A percentile compares a stretch with the other conserved stretches of the same genome.
Conservation (phyloP, 1,140 invertebrate genomes). For the Drosophila mayri region DNA sequence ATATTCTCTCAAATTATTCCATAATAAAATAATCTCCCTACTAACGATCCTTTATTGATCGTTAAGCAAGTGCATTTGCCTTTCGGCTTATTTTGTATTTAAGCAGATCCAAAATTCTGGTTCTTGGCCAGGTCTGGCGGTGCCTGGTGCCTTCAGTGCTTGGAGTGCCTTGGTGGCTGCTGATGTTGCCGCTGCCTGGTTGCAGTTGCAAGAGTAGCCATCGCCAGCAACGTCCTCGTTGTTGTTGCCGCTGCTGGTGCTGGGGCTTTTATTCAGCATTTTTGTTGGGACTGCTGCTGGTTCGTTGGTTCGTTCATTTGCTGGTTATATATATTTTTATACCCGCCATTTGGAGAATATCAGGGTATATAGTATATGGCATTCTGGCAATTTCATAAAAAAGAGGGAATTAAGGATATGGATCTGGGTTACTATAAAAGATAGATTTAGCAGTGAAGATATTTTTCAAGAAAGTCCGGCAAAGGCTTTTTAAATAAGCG, state of each 20-base stretch:
- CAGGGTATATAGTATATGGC: conserved; percentile 2
- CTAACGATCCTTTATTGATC: too few relatives aligned
- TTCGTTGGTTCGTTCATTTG: conserved; percentile 67
- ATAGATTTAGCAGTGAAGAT: not conserved
- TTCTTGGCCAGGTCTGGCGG: conserved; percentile 46
- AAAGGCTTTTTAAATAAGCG: not conserved
- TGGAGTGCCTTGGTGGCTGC: conserved; percentile 19
- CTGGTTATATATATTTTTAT: conserved; percentile 52
- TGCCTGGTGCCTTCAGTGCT: conserved; percentile 28
- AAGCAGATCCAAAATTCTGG: conserved; percentile 10
- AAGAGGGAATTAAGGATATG: not conserved
- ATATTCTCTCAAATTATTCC: too few relatives aligned
- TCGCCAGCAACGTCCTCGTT: conserved; percentile 39
- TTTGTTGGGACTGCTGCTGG: conserved; percentile 65
- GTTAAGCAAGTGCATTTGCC: conserved; percentile 27
- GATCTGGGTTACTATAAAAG: not conserved
- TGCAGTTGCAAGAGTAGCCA: conserved; percentile 74
- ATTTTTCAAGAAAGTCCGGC: not conserved
- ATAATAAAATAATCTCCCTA: too few relatives aligned
- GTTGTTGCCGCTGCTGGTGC: conserved; percentile 49
- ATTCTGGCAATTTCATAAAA: not conserved
- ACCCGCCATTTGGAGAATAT: conserved; percentile 13
- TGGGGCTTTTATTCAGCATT: conserved; percentile 73
- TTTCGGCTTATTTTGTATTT: conserved; percentile 1
- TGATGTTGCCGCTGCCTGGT: conserved; percentile 50